Percentiles rank a stretch among this genome's conserved stretches.
These are phyloP conservation scores for Chrysina gloriosa DNA, from an alignment of 2,888 invertebrate species.

Conservation along the genomic window DNA sequence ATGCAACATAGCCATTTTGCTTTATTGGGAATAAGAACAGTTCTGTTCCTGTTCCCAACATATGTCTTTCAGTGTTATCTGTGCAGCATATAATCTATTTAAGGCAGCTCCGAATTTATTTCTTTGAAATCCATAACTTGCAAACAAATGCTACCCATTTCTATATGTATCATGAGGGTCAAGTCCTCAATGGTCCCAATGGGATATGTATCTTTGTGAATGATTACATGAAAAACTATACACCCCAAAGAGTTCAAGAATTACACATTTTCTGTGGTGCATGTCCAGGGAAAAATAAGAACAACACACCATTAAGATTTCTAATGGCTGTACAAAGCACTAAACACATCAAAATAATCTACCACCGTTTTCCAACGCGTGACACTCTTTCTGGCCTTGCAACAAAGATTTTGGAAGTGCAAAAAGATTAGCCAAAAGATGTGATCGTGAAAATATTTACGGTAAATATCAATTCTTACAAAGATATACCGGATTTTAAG, in stretches of 20 bases:
- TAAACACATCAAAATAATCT: slow-evolving; percentile 31
- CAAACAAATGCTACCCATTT: slow-evolving; percentile 30
- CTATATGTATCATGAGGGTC: slow-evolving; percentile 45
- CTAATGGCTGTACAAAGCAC: slow-evolving; percentile 18
- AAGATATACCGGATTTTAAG: no score
- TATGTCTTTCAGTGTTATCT: no score
- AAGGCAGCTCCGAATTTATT: no score
- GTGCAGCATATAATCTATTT: no score
- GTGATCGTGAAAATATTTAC: slow-evolving; percentile 31
- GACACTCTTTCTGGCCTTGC: slow-evolving; percentile 44
- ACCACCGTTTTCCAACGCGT: slow-evolving; percentile 40
- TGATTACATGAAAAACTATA: slow-evolving; percentile 36
- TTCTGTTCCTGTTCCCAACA: no score
- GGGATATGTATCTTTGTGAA: slow-evolving; percentile 40
- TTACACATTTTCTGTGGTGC: slow-evolving; percentile 37
- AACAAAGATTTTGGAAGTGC: slow-evolving; percentile 42
- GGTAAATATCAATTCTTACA: slow-evolving; percentile 16
- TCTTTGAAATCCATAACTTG: no score
- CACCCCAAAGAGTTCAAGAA: slow-evolving; percentile 20
- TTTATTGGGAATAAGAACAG: no score
- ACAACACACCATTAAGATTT: slow-evolving; percentile 33
- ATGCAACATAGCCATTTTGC: no score
- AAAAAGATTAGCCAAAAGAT: slow-evolving; percentile 39
- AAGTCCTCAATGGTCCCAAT: slow-evolving; percentile 42
- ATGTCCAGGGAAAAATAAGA: slow-evolving; percentile 39